Evolutionary conservation across 2,113 vertebrate species (phyloP), one percentile per base, ranked within the genome.

Genomic region (Paedocypris sp.): DNA sequence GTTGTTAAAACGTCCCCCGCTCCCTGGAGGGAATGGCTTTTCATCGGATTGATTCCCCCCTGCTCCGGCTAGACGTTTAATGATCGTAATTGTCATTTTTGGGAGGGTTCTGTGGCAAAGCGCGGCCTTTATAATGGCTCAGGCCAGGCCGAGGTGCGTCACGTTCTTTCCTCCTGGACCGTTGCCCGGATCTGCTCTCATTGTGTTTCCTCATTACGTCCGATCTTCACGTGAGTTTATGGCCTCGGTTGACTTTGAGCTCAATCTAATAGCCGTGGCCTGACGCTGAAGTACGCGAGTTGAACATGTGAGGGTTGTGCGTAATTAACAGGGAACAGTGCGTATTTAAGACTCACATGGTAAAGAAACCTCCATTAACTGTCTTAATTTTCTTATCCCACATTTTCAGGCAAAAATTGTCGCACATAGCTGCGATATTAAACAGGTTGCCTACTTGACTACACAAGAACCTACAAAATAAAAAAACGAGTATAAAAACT

Each of bases 1-100:
- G 67, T 79, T 58, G 68, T 79, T 79, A 79, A 80, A 77, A 79
- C 81, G 77, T 70, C 49, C 80, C 78, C 68, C 57, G 73, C 70
- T 68, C 35, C 47, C 25, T 53, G 20, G 68, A 63, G 66, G 63
- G 60, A 78, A 74, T 64, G 50, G 67, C 70, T 64, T 69, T 61
- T 29, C 57, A 64, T 75, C 70, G 59, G 70, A 73, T 71, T 73
- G 69, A 80, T 80, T 76, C 75, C 70, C 33, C n/a, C 63, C 68
- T 78, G 2, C 56, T 74, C 52, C 48, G 57, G 47, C 35, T 64
- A 73, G 74, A 74, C 43, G 43, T 39, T 56, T 70, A 73, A 76
- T 75, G 61, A 66, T 18, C 38, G 53, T 71, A 56, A 63, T n/a
- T 72, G 62, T 68, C 68, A 59, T 50, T 42, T 46, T 39, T 42